Conservation (phyloP, 2,888 invertebrate species). For the Eugnorisma glareosa region DNA sequence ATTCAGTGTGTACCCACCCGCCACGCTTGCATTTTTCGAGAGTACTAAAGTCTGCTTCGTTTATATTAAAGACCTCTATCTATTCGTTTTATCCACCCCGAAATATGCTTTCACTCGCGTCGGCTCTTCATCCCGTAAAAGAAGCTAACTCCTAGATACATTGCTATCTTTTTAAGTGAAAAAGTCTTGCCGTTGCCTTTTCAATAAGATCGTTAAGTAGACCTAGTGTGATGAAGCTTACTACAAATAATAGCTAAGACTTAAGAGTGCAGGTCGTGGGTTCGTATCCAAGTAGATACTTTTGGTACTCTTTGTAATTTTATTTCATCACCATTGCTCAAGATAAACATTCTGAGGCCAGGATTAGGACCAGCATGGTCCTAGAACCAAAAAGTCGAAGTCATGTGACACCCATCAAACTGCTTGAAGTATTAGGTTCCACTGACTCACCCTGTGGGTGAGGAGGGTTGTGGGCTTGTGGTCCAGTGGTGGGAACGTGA, state of each 20-base stretch:
- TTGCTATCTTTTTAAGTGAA: constrained; percentile 48
- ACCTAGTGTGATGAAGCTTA: constrained; percentile 2
- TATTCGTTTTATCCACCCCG: constrained; percentile 89
- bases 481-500: too few relatives aligned
- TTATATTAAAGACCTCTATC: constrained; percentile 91
- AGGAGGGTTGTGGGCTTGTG: too few relatives aligned
- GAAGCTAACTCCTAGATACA: constrained; percentile 64
- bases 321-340: background rate
- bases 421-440: too few relatives aligned
- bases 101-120: constrained; percentile 88
- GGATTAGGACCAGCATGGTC: too few relatives aligned
- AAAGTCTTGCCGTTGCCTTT: constrained; percentile 21
- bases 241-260: background rate
- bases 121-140: constrained; percentile 81
- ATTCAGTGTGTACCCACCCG: constrained; percentile 86
- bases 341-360: background rate
- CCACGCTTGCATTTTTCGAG: constrained; percentile 88
- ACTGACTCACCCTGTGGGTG: too few relatives aligned
- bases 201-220: background rate
- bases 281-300: background rate
- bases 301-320: background rate
- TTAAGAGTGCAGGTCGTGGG: background rate
- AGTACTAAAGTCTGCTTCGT: constrained; percentile 90
- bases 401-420: too few relatives aligned
- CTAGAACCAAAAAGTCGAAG: too few relatives aligned